Conservation (phyloP, 2,113 vertebrate species). For the Syngnathus scovelli region DNA sequence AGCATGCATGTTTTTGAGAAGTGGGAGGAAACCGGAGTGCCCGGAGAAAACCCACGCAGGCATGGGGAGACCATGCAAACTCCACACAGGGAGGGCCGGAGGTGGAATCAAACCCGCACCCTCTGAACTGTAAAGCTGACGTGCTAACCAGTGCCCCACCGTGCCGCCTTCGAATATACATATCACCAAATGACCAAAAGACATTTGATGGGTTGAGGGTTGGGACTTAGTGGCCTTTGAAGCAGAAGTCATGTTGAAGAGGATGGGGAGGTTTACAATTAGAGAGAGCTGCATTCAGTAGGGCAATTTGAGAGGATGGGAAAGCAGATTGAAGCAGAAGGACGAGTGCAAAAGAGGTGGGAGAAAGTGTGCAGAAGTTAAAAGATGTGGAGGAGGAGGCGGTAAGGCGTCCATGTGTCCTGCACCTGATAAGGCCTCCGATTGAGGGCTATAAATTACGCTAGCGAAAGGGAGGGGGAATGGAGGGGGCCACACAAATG, state of each 20-base stretch:
- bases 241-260: slow-evolving; percentile 17
- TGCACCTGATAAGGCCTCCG: slow-evolving; percentile 65
- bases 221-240: slow-evolving; percentile 14
- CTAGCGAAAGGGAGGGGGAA: slow-evolving; percentile 18
- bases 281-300: slow-evolving; percentile 25
- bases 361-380: slow-evolving; percentile 39
- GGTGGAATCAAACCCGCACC: too few species aligned
- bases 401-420: slow-evolving; percentile 62
- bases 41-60: too few species aligned
- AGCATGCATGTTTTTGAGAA: too few species aligned
- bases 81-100: too few species aligned
- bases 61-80: too few species aligned
- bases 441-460: slow-evolving; percentile 66
- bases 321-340: slow-evolving; percentile 22
- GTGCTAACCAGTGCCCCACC: too few species aligned
- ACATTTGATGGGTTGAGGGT: slow-evolving; percentile 7
- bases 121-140: too few species aligned
- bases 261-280: slow-evolving; percentile 37
- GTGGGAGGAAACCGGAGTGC: too few species aligned
- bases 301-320: slow-evolving; percentile 22
- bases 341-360: slow-evolving; percentile 22
- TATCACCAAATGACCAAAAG: not conserved
- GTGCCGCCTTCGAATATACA: too few species aligned
- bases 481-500: slow-evolving; percentile 32
- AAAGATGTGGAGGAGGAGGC: slow-evolving; percentile 46